These are phyloP conservation scores for Hypotaenidia philippensis DNA, from an alignment of 2,797 vertebrate genomes.

Conservation along the genomic window DNA sequence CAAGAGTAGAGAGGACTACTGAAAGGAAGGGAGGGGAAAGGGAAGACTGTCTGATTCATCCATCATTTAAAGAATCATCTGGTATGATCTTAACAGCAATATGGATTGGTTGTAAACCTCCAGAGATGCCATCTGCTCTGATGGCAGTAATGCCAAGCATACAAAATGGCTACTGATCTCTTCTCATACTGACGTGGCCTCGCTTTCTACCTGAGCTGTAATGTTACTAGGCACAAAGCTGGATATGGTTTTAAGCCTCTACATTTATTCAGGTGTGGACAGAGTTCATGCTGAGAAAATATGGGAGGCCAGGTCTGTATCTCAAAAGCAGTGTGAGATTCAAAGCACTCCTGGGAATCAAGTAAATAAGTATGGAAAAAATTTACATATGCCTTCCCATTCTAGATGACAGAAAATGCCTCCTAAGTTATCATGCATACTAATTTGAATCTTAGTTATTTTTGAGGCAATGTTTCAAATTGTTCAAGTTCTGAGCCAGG, in stretches of 20 bases:
- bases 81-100: neutral
- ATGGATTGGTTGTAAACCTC: neutral
- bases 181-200: fast-evolving
- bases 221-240: neutral
- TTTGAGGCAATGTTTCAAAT: neutral
- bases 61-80: neutral
- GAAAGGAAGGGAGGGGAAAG: neutral
- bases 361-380: neutral
- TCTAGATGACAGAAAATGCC: neutral
- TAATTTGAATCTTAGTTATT: neutral
- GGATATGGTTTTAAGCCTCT: neutral
- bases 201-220: neutral
- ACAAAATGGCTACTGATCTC: neutral
- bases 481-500: neutral
- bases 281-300: neutral
- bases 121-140: neutral
- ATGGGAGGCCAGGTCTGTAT: neutral
- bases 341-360: neutral
- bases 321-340: neutral
- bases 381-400: neutral
- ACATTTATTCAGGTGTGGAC: neutral
- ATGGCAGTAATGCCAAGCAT: neutral
- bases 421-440: neutral
- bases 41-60: neutral
- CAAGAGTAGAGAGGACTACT: neutral